Base-by-base conservation (phyloP, 2,888 invertebrate genomes). In the Napeogenes sylphis region DNA sequence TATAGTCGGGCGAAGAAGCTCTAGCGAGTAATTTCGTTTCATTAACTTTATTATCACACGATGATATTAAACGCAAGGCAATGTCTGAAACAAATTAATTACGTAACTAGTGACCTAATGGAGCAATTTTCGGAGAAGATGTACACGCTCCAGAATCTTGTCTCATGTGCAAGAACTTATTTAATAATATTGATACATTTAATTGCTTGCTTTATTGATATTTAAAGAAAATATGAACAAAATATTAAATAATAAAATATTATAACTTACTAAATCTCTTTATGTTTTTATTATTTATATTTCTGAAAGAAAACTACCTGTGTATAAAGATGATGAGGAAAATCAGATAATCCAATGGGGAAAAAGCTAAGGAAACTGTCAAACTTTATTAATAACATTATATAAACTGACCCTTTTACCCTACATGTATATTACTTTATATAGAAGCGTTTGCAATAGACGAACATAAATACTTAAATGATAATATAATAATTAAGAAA, bases 11-110 rank as follows among this genome's bases (percentile, higher is more conserved):
- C 12, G 42, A 42, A 42, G 42, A 42, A 55, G 47, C 62, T 69
- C 69, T 69, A 68, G 74, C 71, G 76, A 69, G 82, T 81, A 79
- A 84, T 84, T 82, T 78, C 78, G 76, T 82, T 85, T 84, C 85
- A 86, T 85, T 83, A 84, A 85, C 78, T 83, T 78, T 56, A 56
- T 42, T 4, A 42, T 42, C 42, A 42, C 10, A 42, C 8, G 10
- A 42, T 47, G 59, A 47, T 47, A 58, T 56, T 47, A 38, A 61
- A 63, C 61, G 46, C 33, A 35, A 51, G 30, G 55, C 32, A 45
- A 45, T 47, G 55, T 42, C 38, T 55, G 45, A 55, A 4, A 55
- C 55, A 61, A 54, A 62, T 56, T 63, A 45, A 46, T 54, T 47
- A 46, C 51, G 55, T 38, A 32, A 58, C 56, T 57, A 35, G 55